phyloP scores from a whole-genome alignment of 1,140 invertebrate species.

The Phenacoccus solenopsis region DNA sequence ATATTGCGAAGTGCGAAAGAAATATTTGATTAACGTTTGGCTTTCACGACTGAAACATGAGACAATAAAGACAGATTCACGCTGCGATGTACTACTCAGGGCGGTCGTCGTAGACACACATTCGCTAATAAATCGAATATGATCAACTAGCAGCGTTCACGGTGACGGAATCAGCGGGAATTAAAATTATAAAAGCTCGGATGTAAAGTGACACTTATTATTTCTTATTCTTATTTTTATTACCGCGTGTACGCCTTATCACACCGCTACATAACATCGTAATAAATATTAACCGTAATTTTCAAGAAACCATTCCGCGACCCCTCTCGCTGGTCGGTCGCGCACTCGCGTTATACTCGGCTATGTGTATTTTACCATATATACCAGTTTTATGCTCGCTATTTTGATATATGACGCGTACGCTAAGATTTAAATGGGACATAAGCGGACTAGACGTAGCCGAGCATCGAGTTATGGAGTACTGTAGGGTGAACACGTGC shows the following conservation, averaged over 20 bases:
- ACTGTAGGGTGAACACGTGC: neutral
- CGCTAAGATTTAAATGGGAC: neutral
- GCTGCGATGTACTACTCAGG: constrained; percentile 4
- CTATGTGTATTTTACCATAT: no score
- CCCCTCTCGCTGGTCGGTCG: no score
- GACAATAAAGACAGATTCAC: constrained; percentile 9
- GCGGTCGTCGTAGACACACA: neutral
- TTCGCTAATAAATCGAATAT: constrained; percentile 16
- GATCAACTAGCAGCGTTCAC: constrained; percentile 6
- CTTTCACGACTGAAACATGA: constrained; percentile 8
- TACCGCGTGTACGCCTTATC: constrained; percentile 1
- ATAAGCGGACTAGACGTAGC: neutral
- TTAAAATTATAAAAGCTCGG: constrained; percentile 14
- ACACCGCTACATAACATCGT: neutral
- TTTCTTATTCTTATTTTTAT: constrained; percentile 8
- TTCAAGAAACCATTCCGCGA: neutral
- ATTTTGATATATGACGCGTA: constrained; percentile 2
- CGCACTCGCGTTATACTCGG: no score
- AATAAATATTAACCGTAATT: constrained; percentile 16
- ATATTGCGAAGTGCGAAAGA: neutral
- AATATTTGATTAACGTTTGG: neutral
- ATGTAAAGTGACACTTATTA: constrained; percentile 18
- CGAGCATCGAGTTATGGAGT: neutral
- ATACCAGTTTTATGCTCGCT: neutral
- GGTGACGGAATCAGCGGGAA: constrained; percentile 8